Conservation (phyloP, 2,113 vertebrate species). For the Origma solitaria region DNA sequence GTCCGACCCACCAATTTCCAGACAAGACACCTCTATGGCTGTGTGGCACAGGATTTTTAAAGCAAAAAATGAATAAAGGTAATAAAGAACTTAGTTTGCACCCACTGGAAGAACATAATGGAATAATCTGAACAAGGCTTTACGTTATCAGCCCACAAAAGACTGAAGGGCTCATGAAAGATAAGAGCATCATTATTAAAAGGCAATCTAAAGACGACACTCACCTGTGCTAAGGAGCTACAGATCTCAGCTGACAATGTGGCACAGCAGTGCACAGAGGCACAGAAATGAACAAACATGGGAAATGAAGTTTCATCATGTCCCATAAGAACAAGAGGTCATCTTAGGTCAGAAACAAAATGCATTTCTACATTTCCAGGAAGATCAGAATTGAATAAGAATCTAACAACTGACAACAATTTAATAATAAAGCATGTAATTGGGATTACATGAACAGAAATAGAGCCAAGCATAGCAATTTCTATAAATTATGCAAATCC, state of each 20-base stretch:
- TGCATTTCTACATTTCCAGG: not conserved
- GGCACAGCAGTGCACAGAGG: not conserved
- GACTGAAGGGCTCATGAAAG: not conserved
- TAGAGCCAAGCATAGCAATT: constrained; percentile 18
- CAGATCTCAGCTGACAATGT: not conserved
- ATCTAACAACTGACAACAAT: constrained; percentile 1
- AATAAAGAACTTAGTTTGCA: not conserved
- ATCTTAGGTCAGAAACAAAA: not conserved
- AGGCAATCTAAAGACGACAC: not conserved
- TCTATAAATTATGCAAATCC: constrained; percentile 13
- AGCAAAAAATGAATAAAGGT: not conserved
- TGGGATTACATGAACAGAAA: constrained; percentile 31
- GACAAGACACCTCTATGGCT: not conserved
- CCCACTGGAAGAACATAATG: not conserved
- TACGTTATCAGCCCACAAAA: not conserved
- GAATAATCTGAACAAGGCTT: not conserved
- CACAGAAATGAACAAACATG: not conserved
- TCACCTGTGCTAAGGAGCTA: not conserved
- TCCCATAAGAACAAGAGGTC: not conserved
- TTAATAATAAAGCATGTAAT: constrained; percentile 37
- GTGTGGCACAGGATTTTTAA: not conserved
- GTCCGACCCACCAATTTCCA: not conserved
- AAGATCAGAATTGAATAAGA: not conserved
- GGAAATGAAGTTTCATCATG: not conserved
- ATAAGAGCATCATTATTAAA: not conserved